Evolutionary conservation across 2,888 invertebrate genomes (phyloP).

Genomic region (Campoletis raptor): DNA sequence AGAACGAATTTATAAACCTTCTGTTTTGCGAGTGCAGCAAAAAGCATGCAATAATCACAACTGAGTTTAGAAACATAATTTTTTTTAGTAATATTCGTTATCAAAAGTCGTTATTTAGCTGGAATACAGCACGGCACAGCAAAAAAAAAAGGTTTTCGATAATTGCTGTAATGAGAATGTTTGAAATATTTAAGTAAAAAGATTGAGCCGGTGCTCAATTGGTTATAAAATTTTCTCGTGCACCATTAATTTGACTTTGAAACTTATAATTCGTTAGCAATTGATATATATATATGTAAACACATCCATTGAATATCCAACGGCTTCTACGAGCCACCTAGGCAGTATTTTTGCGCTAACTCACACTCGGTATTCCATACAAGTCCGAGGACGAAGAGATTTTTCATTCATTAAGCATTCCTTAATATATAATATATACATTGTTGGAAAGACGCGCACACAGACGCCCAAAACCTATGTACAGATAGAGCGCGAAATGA

Average conservation of each 20-base stretch:
- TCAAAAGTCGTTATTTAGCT: neutral
- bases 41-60: neutral
- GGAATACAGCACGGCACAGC: neutral
- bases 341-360: constrained; percentile 20
- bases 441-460: neutral
- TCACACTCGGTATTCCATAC: neutral
- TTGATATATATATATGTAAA: constrained; percentile 7
- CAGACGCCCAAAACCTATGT: neutral
- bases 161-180: neutral
- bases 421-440: constrained; percentile 13
- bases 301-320: neutral
- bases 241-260: neutral
- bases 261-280: neutral
- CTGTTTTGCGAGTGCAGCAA: neutral
- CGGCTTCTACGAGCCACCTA: constrained; percentile 10
- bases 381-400: neutral
- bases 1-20: neutral
- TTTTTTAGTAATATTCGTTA: neutral
- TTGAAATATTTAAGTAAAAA: neutral
- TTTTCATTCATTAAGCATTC: neutral
- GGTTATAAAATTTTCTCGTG: neutral
- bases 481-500: neutral
- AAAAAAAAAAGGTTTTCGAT: neutral
- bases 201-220: neutral
- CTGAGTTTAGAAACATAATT: neutral